These are phyloP conservation scores for Limonius californicus DNA, from an alignment of 1,140 invertebrate genomes.

Conservation along the genomic window DNA sequence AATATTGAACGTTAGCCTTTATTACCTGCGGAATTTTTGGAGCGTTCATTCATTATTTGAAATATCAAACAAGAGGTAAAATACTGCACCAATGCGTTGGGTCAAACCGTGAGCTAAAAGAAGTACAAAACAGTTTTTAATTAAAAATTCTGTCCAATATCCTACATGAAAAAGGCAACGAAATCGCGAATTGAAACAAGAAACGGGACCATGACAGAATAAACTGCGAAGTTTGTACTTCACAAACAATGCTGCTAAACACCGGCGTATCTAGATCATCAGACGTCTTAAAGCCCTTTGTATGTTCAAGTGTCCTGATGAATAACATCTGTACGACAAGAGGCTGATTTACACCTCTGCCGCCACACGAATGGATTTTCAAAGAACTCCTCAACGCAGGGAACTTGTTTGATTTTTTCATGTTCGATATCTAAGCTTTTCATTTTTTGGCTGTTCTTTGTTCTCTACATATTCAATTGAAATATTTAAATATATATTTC, in stretches of 20 bases:
- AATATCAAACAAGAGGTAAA: neutral
- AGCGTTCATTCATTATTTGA: neutral
- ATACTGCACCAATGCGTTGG: neutral
- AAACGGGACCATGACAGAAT: neutral
- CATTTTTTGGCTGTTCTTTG: no score
- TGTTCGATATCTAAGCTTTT: no score
- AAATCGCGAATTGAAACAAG: neutral
- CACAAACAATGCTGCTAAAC: neutral
- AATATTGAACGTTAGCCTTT: no score
- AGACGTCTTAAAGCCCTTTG: slow-evolving; percentile 10
- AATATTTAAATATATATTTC: no score
- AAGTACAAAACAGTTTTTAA: slow-evolving; percentile 5
- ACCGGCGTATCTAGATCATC: slow-evolving; percentile 5
- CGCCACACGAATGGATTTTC: neutral
- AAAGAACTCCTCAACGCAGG: neutral
- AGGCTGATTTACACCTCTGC: neutral
- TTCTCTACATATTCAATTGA: no score
- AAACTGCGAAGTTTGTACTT: neutral
- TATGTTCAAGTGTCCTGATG: slow-evolving; percentile 3
- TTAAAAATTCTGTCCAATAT: slow-evolving; percentile 7
- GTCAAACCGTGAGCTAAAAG: neutral
- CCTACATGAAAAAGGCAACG: neutral
- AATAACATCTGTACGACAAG: slow-evolving; percentile 1
- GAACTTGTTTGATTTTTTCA: no score
- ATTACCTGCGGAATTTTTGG: neutral